A percentile compares a stretch with the other conserved stretches of the same genome.
Conservation (phyloP, 2,113 vertebrate genomes). For the Oncorhynchus masou region DNA sequence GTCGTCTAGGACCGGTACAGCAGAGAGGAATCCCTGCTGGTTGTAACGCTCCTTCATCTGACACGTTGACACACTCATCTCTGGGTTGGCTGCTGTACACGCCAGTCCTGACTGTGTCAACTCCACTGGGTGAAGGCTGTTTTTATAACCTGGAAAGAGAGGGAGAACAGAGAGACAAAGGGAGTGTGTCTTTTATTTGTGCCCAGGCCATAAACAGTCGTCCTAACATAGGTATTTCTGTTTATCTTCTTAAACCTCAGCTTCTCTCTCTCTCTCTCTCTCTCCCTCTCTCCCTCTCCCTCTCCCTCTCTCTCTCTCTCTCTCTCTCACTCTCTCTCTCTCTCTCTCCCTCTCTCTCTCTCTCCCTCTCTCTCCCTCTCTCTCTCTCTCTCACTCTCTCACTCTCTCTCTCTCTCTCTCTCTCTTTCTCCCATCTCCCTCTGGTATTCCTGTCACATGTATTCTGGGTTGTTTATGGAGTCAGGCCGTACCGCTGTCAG, state of each 20-base stretch:
- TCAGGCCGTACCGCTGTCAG: neutral
- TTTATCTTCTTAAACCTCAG: constrained; percentile 15
- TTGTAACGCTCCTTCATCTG: constrained; percentile 51
- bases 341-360: accelerated
- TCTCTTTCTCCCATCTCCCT: neutral
- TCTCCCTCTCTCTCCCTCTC: accelerated
- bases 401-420: no score
- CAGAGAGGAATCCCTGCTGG: constrained; percentile 67
- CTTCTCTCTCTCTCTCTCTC: no score
- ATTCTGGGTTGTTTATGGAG: constrained; percentile 33
- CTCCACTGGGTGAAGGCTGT: neutral
- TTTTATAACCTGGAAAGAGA: constrained; percentile 24
- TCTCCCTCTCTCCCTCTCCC: accelerated
- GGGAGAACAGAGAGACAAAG: neutral
- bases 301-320: no score
- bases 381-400: no score
- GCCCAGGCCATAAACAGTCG: neutral
- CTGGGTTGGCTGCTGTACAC: neutral
- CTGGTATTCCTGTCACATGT: constrained; percentile 26
- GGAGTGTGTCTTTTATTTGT: neutral
- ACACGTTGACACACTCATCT: constrained; percentile 44
- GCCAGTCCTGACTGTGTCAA: neutral
- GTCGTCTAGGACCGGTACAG: constrained; percentile 60
- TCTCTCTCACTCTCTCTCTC: no score
- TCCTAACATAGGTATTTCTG: neutral